These are phyloP conservation scores for Buteo buteo DNA, from an alignment of 2,113 vertebrate species.

Conservation along the genomic window DNA sequence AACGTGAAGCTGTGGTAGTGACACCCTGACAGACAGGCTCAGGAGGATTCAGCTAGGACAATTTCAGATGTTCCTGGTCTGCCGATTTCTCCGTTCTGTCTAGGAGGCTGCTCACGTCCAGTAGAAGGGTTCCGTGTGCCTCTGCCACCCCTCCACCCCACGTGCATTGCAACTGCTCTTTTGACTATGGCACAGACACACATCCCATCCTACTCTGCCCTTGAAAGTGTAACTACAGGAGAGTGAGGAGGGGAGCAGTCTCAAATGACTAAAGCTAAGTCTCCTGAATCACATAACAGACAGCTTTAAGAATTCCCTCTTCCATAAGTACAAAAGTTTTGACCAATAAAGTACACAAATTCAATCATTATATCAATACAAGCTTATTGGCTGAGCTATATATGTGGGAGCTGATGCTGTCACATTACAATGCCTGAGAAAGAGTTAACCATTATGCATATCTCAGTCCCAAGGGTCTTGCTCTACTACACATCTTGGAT, in stretches of 20 bases:
- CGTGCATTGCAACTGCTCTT: background rate
- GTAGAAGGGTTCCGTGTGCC: background rate
- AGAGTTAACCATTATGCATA: background rate
- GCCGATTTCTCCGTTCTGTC: background rate
- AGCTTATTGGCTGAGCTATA: background rate
- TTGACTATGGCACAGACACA: background rate
- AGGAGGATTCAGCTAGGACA: background rate
- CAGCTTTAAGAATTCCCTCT: background rate
- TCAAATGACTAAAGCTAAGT: background rate
- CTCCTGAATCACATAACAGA: background rate
- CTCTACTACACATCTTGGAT: background rate
- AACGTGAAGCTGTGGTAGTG: background rate
- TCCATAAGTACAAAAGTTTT: background rate
- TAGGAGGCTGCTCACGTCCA: background rate
- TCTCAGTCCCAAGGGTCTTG: background rate
- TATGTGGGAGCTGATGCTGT: background rate
- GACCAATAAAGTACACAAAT: background rate
- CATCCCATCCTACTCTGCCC: background rate
- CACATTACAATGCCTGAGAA: background rate
- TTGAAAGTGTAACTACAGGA: background rate
- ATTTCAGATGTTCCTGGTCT: background rate
- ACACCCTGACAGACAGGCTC: background rate
- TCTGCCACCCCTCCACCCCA: background rate
- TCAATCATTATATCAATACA: background rate
- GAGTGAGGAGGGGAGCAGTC: background rate